These are phyloP conservation scores for Oithona nana DNA, from an alignment of 2,888 invertebrate species.

Conservation along the genomic window DNA sequence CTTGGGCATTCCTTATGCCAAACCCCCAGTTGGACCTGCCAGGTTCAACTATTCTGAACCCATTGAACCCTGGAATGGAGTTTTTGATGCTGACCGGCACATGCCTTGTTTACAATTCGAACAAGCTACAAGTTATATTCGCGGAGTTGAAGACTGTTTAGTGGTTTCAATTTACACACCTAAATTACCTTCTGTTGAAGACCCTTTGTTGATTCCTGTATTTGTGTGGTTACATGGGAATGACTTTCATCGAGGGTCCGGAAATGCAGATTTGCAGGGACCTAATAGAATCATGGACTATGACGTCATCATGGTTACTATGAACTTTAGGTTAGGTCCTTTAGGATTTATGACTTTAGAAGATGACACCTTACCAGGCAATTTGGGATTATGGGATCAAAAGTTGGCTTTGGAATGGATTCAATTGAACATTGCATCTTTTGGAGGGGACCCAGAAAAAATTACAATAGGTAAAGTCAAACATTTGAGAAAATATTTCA, in stretches of 20 bases:
- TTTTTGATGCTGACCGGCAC: background rate
- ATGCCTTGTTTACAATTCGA: background rate
- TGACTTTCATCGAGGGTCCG: background rate
- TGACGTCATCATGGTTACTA: background rate
- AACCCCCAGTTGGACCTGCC: background rate
- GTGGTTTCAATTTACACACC: background rate
- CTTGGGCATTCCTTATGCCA: background rate
- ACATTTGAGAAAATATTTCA: no score
- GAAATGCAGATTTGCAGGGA: background rate
- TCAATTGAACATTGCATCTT: background rate
- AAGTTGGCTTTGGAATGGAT: conserved; percentile 2
- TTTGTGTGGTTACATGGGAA: background rate
- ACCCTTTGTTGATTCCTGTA: background rate
- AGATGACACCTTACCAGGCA: background rate
- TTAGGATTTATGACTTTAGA: background rate
- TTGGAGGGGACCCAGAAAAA: background rate
- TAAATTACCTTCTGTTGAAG: background rate
- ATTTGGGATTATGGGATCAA: background rate
- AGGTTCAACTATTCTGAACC: background rate
- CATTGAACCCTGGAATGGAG: background rate
- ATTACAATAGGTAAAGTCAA: no score
- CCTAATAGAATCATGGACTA: background rate
- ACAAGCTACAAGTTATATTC: background rate
- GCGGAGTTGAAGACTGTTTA: background rate
- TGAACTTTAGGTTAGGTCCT: background rate